Conservation (phyloP, 2,113 vertebrate species). For the Corydoras maculifer region DNA sequence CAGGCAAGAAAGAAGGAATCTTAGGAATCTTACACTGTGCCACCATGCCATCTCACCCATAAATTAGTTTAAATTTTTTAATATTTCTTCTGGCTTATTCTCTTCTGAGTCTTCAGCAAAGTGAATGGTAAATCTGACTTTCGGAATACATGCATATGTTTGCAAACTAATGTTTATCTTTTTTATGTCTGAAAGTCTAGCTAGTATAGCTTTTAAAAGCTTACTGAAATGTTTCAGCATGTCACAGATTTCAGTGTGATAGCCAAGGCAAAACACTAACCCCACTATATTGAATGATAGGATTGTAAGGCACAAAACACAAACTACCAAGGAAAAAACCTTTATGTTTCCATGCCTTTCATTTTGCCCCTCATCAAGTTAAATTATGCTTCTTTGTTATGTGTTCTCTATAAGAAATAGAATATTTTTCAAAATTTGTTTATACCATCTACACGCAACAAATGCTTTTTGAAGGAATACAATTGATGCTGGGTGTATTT, state of each 20-base stretch:
- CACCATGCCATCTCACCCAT: background rate
- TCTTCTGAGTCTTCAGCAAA: background rate
- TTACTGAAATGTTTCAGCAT: background rate
- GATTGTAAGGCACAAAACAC: background rate
- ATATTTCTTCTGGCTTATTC: background rate
- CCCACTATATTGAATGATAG: background rate
- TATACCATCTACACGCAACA: background rate
- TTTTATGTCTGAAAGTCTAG: background rate
- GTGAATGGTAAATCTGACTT: background rate
- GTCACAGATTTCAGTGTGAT: slow-evolving; percentile 8
- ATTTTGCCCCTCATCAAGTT: slow-evolving; percentile 5
- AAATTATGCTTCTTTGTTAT: background rate
- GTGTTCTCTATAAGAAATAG: background rate
- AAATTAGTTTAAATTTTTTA: background rate
- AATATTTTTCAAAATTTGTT: background rate
- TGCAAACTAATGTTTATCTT: background rate
- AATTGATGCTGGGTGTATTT: too few relatives aligned
- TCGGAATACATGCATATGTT: background rate
- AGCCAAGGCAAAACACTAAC: slow-evolving; percentile 12
- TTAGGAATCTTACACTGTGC: too few relatives aligned
- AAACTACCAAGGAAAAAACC: background rate
- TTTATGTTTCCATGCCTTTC: background rate
- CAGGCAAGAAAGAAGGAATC: too few relatives aligned
- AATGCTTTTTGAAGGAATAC: background rate
- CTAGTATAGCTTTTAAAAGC: slow-evolving; percentile 2